These are phyloP conservation scores for Standfussiana lucernea DNA, from an alignment of 2,888 invertebrate genomes.

Conservation along the genomic window DNA sequence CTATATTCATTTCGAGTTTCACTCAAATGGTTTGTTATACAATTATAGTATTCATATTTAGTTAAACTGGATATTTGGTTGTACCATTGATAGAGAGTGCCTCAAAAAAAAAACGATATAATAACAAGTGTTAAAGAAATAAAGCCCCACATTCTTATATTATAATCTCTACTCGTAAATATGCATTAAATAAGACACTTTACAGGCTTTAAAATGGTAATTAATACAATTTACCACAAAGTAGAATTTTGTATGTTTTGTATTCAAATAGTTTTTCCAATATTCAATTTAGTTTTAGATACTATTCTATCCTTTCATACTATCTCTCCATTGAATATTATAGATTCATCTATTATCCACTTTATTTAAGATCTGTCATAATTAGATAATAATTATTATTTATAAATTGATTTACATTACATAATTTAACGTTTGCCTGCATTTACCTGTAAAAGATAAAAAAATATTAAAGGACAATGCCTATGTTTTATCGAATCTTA, in stretches of 20 bases:
- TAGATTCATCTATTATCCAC: not conserved
- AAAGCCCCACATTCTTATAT: conserved; percentile 28
- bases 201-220: not conserved
- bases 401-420: conserved; percentile 15
- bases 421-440: conserved; percentile 43
- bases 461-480: conserved; percentile 39
- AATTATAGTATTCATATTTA: not conserved
- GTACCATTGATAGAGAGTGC: conserved; percentile 18
- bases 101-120: conserved; percentile 7
- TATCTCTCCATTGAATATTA: not conserved
- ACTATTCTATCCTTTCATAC: not conserved
- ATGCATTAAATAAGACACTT: not conserved
- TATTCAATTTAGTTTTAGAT: conserved; percentile 21
- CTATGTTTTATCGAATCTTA: conserved; percentile 1
- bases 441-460: conserved; percentile 40
- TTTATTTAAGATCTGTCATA: conserved; percentile 32
- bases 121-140: conserved; percentile 7
- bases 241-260: not conserved
- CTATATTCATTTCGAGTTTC: conserved; percentile 12
- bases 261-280: conserved; percentile 17
- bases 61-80: not conserved
- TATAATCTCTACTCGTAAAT: not conserved
- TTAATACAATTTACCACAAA: not conserved
- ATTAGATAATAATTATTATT: conserved; percentile 16
- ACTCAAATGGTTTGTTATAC: conserved; percentile 14